Evolutionary conservation across 2,888 invertebrate genomes (phyloP).

Genomic region (Ethmia dodecea): DNA sequence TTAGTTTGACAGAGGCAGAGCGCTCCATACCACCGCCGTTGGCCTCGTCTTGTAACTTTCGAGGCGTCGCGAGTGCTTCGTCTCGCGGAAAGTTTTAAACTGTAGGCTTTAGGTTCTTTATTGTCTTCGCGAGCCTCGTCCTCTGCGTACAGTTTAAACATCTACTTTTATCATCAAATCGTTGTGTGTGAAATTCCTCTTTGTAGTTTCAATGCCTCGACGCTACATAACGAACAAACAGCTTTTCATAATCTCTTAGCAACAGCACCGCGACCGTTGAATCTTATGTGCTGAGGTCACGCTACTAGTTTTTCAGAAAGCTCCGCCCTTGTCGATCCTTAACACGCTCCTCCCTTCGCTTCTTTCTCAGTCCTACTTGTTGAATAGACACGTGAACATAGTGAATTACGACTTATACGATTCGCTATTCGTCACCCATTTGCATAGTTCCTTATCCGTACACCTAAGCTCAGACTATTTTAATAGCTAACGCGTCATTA

Average conservation of each 20-base stretch:
- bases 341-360: slow-evolving; percentile 67
- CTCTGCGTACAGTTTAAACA: slow-evolving; percentile 57
- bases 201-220: slow-evolving; percentile 36
- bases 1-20: slow-evolving; percentile 56
- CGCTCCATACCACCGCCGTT: slow-evolving; percentile 37
- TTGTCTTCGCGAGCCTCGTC: slow-evolving; percentile 55
- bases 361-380: slow-evolving; percentile 59
- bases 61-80: slow-evolving; percentile 51
- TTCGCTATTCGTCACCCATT: slow-evolving; percentile 41
- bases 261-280: slow-evolving; percentile 59
- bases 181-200: slow-evolving; percentile 39
- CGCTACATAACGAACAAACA: slow-evolving; percentile 46
- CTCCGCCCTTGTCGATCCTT: slow-evolving; percentile 63
- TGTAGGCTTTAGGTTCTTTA: slow-evolving; percentile 68
- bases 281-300: slow-evolving; percentile 54
- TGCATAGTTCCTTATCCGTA: slow-evolving; percentile 18
- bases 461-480: slow-evolving; percentile 11
- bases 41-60: slow-evolving; percentile 61
- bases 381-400: slow-evolving; percentile 54
- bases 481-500: too few species aligned
- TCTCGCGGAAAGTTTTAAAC: slow-evolving; percentile 63
- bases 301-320: slow-evolving; percentile 62
- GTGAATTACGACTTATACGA: slow-evolving; percentile 52
- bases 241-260: slow-evolving; percentile 52
- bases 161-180: slow-evolving; percentile 44